A percentile compares a stretch with the other conserved stretches of the same genome.
Evolutionary conservation across 2,113 vertebrate genomes (phyloP).

Genomic region (Xyliphius kryptos): DNA sequence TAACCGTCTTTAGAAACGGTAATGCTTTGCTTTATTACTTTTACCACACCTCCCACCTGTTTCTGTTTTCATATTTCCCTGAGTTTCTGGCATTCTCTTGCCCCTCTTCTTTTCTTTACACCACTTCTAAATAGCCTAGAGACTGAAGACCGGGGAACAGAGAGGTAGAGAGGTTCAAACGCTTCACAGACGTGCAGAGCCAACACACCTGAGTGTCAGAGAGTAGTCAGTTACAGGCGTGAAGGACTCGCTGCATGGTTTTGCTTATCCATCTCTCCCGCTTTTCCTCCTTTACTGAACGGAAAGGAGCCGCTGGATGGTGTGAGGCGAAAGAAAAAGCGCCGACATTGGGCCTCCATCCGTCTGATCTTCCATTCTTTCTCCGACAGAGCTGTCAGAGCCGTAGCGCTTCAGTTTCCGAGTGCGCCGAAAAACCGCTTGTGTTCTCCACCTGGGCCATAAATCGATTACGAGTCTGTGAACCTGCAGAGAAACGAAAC

Average conservation of each 20-base stretch:
- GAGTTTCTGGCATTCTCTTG: not conserved
- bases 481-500: not conserved
- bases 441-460: constrained; percentile 16
- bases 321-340: constrained; percentile 9
- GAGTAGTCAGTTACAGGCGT: constrained; percentile 20
- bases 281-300: constrained; percentile 3
- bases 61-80: not conserved
- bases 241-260: constrained; percentile 19
- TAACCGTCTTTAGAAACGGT: no score
- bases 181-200: constrained; percentile 25
- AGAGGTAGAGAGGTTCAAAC: constrained; percentile 29
- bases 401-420: constrained; percentile 10
- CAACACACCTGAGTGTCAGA: constrained; percentile 24
- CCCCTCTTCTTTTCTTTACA: constrained; percentile 3
- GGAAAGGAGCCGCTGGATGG: constrained; percentile 4
- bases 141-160: constrained; percentile 12
- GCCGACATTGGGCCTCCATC: constrained; percentile 3
- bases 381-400: constrained; percentile 30
- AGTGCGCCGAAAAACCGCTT: constrained; percentile 1
- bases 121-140: constrained; percentile 43
- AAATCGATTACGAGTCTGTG: constrained; percentile 26
- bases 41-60: not conserved
- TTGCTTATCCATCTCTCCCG: constrained; percentile 18
- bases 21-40: constrained; percentile 54
- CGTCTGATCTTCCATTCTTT: constrained; percentile 25